A percentile compares a stretch with the other conserved stretches of the same genome.
Evolutionary conservation across 2,888 invertebrate genomes (phyloP).

Genomic region (Euphydryas editha): DNA sequence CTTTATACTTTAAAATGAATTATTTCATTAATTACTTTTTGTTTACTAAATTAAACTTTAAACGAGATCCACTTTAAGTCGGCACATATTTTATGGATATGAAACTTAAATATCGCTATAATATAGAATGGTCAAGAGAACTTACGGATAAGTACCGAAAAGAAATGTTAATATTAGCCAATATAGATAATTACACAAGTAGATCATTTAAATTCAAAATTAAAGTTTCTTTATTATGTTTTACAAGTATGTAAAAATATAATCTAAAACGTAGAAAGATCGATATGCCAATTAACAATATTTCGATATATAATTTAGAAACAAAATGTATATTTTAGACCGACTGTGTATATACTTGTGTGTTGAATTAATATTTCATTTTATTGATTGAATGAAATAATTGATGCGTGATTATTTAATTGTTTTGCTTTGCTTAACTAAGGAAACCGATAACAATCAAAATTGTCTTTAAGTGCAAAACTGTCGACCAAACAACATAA

Average conservation of each 20-base stretch:
- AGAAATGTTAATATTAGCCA: slow-evolving; percentile 7
- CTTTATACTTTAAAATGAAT: no score
- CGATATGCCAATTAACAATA: slow-evolving; percentile 2
- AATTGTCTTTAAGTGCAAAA: no score
- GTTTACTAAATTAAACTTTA: background rate
- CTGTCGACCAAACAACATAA: no score
- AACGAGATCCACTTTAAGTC: background rate
- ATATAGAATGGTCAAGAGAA: background rate
- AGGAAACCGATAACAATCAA: no score
- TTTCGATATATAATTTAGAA: background rate
- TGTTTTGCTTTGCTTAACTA: no score
- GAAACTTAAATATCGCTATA: background rate
- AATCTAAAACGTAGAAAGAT: background rate
- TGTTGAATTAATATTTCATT: no score
- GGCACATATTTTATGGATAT: background rate
- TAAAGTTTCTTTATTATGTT: background rate
- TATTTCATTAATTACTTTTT: no score
- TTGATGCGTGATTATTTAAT: no score
- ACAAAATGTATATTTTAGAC: background rate
- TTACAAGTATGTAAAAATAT: background rate
- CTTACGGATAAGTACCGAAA: slow-evolving; percentile 13
- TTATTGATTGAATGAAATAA: no score
- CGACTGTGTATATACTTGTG: background rate
- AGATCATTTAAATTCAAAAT: background rate
- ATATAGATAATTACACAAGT: no score